Evolutionary conservation across 2,113 vertebrate species (phyloP), one percentile per base, ranked within the genome.

Genomic region (Calypte anna): DNA sequence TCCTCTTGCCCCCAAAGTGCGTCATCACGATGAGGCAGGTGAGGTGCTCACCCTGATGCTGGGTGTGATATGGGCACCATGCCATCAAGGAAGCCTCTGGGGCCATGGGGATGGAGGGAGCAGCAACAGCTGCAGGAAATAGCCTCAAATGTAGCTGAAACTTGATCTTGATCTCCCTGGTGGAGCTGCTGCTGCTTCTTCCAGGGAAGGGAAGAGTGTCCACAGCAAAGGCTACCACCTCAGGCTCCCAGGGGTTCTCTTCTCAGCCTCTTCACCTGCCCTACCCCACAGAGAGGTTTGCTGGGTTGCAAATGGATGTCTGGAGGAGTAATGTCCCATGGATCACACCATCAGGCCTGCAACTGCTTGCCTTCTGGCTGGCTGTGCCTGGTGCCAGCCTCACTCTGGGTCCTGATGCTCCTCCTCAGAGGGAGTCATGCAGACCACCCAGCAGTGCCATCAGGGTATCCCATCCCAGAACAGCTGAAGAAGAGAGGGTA

Each of bases 91-190:
- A 53, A 94, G 55, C 48, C 48, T 78, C 68, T 64, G 84, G 46
- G 38, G 63, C 25, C 0, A 0, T 36, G 55, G 59, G 14, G 53
- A 81, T 77, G 87, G 33, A 92, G 51, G 55, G 62, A 0, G 2
- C 67, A 85, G 67, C 48, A 74, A 55, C 59, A 94, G 82, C 85
- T 93, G 84, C 90, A 91, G 90, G 78, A 94, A 94, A 79, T 28
- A 67, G 8, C 24, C 19, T 44, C 68, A 90, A 53, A 77, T 10
- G 9, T 17, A 68, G 40, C 59, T 72, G 87, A 83, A 85, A 82
- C 21, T 23, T 33, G 61, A 69, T 59, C 82, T 72, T 74, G 66
- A 43, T 86, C 76, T 95, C 82, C 54, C 62, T 64, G 79, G 61
- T 88, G 76, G 76, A 83, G 68, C 50, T 88, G 68, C 73, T 88